A percentile compares a stretch with the other conserved stretches of the same genome.
Evolutionary conservation across 30 jellyfish, hydroid and myxozoan genomes (phyloP).

Genomic region (Kudoa iwatai): DNA sequence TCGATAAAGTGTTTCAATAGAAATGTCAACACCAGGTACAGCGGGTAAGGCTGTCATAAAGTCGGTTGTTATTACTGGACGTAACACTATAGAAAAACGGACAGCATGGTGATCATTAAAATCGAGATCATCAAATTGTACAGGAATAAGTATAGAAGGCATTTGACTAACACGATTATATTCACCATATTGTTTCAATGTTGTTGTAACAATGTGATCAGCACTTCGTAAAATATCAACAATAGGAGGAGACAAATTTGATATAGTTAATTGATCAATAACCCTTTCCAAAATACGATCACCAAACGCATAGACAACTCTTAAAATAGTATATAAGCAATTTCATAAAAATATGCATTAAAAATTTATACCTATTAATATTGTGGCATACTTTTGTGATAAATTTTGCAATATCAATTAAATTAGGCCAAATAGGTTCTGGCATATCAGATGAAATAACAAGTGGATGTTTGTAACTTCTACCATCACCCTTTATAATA

Average conservation of each 20-base stretch:
- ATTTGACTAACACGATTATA: constrained; percentile 31
- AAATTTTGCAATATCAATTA: constrained; percentile 26
- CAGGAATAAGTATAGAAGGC: constrained; percentile 52
- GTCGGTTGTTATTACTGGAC: constrained; percentile 63
- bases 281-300: neutral
- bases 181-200: neutral
- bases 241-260: neutral
- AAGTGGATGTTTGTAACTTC: constrained; percentile 68
- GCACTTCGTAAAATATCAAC: neutral
- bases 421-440: no score
- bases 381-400: constrained; percentile 49
- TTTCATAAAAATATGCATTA: no score
- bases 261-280: constrained; percentile 1
- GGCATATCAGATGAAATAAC: constrained; percentile 45
- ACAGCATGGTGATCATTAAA: constrained; percentile 5
- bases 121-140: constrained; percentile 47
- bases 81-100: constrained; percentile 57
- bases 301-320: constrained; percentile 1
- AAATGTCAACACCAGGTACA: constrained; percentile 44
- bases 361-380: constrained; percentile 21
- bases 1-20: constrained; percentile 11
- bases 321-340: neutral
- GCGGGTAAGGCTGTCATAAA: constrained; percentile 96
- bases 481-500: constrained; percentile 35
- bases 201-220: neutral